Evolutionary conservation across 1,140 invertebrate species (phyloP).

Genomic region (Batillaria attramentaria): DNA sequence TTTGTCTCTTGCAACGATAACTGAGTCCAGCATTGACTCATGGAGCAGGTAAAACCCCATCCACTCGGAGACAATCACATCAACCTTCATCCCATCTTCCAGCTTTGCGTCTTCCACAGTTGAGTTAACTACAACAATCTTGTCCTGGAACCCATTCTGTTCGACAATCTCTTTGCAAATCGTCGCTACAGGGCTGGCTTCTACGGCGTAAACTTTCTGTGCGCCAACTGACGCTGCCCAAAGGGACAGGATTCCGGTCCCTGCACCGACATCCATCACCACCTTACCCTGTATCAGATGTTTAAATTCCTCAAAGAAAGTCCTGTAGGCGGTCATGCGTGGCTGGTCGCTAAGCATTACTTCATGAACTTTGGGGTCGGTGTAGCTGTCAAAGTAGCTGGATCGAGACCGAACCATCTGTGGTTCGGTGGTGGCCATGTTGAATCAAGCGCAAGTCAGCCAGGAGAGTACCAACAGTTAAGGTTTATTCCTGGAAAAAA

Average conservation of each 20-base stretch:
- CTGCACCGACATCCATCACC: constrained; percentile 66
- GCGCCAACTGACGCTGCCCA: constrained; percentile 78
- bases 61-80: constrained; percentile 72
- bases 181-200: constrained; percentile 60
- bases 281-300: constrained; percentile 58
- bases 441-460: too few relatives aligned
- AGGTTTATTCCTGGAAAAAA: too few relatives aligned
- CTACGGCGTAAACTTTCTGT: constrained; percentile 68
- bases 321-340: constrained; percentile 58
- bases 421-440: too few relatives aligned
- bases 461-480: too few relatives aligned
- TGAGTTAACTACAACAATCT: constrained; percentile 67
- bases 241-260: constrained; percentile 68
- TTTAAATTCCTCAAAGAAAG: constrained; percentile 59
- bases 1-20: constrained; percentile 67
- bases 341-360: constrained; percentile 65
- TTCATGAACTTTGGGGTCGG: constrained; percentile 59
- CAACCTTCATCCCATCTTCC: constrained; percentile 57
- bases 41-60: constrained; percentile 72
- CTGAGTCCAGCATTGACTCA: constrained; percentile 72
- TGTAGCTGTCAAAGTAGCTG: constrained; percentile 61
- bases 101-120: constrained; percentile 62
- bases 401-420: too few relatives aligned
- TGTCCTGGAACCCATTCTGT: constrained; percentile 63
- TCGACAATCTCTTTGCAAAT: constrained; percentile 57